Percentiles rank a stretch among this genome's conserved stretches.
Evolutionary conservation across 2,113 vertebrate species (phyloP).

Genomic region (Urocolius indicus): DNA sequence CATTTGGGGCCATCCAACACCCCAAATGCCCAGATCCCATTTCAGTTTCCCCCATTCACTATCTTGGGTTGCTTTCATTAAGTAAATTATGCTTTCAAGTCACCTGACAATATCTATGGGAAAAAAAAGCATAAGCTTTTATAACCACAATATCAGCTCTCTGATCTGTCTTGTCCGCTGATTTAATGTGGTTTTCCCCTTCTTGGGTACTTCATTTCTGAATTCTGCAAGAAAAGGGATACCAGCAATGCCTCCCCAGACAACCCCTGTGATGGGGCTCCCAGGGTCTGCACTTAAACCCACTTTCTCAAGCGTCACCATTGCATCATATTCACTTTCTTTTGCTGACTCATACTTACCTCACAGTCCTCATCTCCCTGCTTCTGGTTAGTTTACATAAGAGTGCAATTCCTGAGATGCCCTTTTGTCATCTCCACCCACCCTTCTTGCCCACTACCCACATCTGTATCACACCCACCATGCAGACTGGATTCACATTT

Average conservation of each 20-base stretch:
- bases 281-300: rapidly evolving
- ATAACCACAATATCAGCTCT: not conserved
- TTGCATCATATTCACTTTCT: rapidly evolving
- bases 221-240: not conserved
- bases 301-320: not conserved
- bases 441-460: not conserved
- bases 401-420: rapidly evolving
- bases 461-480: not conserved
- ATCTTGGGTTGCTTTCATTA: not conserved
- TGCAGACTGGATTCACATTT: not conserved
- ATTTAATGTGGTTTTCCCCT: not conserved
- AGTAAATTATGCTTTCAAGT: not conserved
- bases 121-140: not conserved
- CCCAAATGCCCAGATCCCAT: not conserved
- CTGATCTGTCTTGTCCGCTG: not conserved
- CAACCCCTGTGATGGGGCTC: rapidly evolving
- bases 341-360: rapidly evolving
- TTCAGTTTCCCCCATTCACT: not conserved
- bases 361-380: not conserved
- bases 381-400: not conserved
- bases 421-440: not conserved
- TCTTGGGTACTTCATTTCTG: not conserved
- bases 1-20: not conserved
- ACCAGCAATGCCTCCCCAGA: rapidly evolving
- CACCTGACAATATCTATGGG: not conserved